A percentile compares a stretch with the other conserved stretches of the same genome.
Evolutionary conservation across 2,113 vertebrate species (phyloP).

Genomic region (Pleuronectes platessa): DNA sequence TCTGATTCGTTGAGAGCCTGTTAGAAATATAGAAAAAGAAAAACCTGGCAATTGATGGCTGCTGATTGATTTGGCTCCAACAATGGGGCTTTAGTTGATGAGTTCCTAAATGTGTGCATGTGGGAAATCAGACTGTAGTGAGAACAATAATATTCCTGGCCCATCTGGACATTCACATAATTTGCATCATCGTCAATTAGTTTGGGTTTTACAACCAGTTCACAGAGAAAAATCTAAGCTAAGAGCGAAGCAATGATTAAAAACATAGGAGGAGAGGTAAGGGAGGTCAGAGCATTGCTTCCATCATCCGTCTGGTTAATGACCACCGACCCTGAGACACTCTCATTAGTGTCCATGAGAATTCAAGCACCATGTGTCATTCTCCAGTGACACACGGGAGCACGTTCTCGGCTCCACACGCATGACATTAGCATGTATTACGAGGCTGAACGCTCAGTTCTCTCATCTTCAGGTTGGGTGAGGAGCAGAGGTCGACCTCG

Average conservation of each 20-base stretch:
- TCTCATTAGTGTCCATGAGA: background rate
- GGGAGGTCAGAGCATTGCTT: background rate
- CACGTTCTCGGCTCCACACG: background rate
- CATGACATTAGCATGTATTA: slow-evolving; percentile 21
- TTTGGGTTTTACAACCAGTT: no score
- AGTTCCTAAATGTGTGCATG: no score
- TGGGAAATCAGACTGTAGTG: no score
- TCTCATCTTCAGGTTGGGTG: background rate
- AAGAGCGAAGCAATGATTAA: background rate
- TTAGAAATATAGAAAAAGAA: no score
- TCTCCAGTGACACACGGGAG: background rate
- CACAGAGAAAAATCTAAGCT: background rate
- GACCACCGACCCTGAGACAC: slow-evolving; percentile 8
- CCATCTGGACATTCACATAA: no score
- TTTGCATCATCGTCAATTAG: no score
- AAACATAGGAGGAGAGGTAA: background rate
- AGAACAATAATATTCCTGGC: no score
- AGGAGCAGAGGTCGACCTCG: background rate
- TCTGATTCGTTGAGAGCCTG: no score
- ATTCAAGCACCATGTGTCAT: background rate
- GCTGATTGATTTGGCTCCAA: no score
- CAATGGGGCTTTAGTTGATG: no score
- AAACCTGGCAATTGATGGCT: no score
- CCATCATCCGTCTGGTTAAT: slow-evolving; percentile 28
- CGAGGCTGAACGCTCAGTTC: background rate